Percentiles rank a stretch among this genome's conserved stretches.
These are phyloP conservation scores for Scaeva pyrastri DNA, from an alignment of 2,888 invertebrate species.

Conservation along the genomic window DNA sequence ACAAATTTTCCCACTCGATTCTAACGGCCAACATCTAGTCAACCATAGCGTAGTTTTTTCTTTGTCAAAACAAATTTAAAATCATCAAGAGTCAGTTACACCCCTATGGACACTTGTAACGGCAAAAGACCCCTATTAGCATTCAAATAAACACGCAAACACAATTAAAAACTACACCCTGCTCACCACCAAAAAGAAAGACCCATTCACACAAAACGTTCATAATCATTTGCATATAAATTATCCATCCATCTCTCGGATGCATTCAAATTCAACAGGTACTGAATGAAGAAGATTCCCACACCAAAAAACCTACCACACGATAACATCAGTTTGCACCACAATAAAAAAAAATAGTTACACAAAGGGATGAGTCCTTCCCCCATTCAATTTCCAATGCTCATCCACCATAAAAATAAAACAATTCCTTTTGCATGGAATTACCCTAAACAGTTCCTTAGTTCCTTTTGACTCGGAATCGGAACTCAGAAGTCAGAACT, in stretches of 20 bases:
- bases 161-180: slow-evolving; percentile 53
- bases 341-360: slow-evolving; percentile 2
- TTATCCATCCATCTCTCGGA: not conserved
- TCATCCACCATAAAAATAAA: slow-evolving; percentile 66
- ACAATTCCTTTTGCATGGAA: slow-evolving; percentile 55
- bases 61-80: not conserved
- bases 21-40: not conserved
- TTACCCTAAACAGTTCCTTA: slow-evolving; percentile 37
- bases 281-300: slow-evolving; percentile 35
- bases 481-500: too few relatives aligned
- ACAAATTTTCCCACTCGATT: too few relatives aligned
- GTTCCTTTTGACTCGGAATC: not conserved
- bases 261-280: slow-evolving; percentile 64
- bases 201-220: slow-evolving; percentile 21
- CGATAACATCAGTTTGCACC: slow-evolving; percentile 55
- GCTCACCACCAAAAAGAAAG: not conserved
- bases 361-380: slow-evolving; percentile 46
- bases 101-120: not conserved
- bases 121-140: not conserved
- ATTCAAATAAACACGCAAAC: slow-evolving; percentile 53
- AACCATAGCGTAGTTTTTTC: slow-evolving; percentile 1
- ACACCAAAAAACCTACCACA: slow-evolving; percentile 48
- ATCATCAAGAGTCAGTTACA: not conserved
- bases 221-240: slow-evolving; percentile 63
- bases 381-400: slow-evolving; percentile 48